Percentiles rank a stretch among this genome's conserved stretches.
Conservation (phyloP, 2,113 vertebrate genomes). For the Ardeotis arabs region DNA sequence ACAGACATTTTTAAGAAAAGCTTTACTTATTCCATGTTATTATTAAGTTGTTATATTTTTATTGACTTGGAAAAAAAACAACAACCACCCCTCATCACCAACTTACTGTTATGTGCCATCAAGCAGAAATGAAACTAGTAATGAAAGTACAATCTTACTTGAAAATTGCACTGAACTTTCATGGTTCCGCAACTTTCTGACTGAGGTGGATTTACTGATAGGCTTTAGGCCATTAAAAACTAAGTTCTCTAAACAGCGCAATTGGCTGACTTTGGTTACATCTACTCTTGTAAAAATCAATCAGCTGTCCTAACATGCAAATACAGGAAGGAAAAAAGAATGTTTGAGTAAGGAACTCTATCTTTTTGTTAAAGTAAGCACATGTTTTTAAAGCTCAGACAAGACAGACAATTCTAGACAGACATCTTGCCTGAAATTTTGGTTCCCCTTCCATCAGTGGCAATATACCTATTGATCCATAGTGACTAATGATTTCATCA, state of each 20-base stretch:
- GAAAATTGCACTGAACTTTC: neutral
- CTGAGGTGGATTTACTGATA: neutral
- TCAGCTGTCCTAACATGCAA: neutral
- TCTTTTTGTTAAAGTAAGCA: neutral
- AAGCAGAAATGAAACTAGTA: neutral
- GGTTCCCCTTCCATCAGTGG: neutral
- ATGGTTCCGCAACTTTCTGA: neutral
- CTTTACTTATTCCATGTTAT: neutral
- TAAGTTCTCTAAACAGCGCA: neutral
- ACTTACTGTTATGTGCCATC: neutral
- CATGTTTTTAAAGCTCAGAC: neutral
- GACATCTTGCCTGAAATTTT: neutral
- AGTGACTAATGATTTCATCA: neutral
- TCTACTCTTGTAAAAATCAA: neutral
- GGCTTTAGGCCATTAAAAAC: neutral
- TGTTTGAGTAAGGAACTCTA: neutral
- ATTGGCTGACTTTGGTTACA: neutral
- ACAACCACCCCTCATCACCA: neutral
- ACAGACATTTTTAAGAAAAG: slow-evolving; percentile 17
- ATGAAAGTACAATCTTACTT: neutral
- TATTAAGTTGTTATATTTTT: neutral
- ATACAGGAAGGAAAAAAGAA: neutral
- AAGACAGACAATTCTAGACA: neutral
- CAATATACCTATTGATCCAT: neutral
- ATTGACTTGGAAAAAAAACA: neutral